A percentile compares a stretch with the other conserved stretches of the same genome.
Evolutionary conservation across 64 coral and sea anemone genomes (phyloP).

Genomic region (Dendronephthya gigantea): DNA sequence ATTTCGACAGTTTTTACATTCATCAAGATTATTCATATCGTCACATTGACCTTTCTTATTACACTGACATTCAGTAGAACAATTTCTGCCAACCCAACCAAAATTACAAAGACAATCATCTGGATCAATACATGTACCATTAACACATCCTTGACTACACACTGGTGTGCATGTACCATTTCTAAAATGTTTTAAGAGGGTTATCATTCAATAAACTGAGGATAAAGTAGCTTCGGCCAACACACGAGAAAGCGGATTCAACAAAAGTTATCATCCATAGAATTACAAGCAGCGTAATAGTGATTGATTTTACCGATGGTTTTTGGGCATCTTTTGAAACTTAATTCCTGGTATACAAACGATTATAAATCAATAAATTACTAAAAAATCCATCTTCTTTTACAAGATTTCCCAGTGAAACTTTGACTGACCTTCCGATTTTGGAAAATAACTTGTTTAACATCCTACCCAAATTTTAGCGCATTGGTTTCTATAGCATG

Average conservation of each 20-base stretch:
- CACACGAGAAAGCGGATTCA: too few relatives aligned
- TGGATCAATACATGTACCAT: constrained; percentile 46
- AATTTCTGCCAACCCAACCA: constrained; percentile 63
- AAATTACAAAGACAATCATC: constrained; percentile 62
- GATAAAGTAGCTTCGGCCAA: not conserved
- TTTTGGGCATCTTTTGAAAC: too few relatives aligned
- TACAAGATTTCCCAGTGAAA: too few relatives aligned
- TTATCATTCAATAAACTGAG: not conserved
- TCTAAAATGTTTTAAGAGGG: not conserved
- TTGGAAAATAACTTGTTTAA: too few relatives aligned
- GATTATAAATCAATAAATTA: too few relatives aligned
- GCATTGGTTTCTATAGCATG: not conserved
- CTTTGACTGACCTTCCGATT: too few relatives aligned
- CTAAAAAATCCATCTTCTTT: too few relatives aligned
- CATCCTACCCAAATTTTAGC: not conserved
- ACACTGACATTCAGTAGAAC: constrained; percentile 60
- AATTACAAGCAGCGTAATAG: too few relatives aligned
- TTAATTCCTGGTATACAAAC: too few relatives aligned
- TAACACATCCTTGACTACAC: constrained; percentile 57
- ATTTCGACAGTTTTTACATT: constrained; percentile 53
- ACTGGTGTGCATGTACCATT: constrained; percentile 42
- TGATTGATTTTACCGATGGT: too few relatives aligned
- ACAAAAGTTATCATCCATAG: too few relatives aligned
- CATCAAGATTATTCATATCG: constrained; percentile 39
- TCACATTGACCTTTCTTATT: constrained; percentile 73